Conservation (phyloP, 2,797 vertebrate genomes). For the Eulemur albifrons region DNA sequence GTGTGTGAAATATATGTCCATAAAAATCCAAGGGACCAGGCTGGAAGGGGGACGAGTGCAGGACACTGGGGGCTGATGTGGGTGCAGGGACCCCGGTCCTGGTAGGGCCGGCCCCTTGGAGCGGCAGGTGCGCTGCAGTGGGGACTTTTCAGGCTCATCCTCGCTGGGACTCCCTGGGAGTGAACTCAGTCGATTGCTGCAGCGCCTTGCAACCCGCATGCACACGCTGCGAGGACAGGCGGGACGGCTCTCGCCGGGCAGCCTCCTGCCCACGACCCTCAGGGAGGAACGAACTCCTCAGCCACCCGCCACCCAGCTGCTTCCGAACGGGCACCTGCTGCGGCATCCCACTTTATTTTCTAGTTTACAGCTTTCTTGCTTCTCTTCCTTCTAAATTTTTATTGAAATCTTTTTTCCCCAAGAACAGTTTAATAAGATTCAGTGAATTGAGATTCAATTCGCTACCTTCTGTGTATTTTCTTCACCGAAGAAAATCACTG, state of each 20-base stretch:
- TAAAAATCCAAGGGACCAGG: neutral
- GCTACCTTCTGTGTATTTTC: conserved; percentile 51
- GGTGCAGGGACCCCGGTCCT: accelerated
- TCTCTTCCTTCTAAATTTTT: conserved; percentile 47
- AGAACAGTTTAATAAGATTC: conserved; percentile 58
- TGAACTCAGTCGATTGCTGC: accelerated
- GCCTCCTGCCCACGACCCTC: neutral
- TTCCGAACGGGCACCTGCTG: accelerated
- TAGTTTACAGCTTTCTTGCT: neutral
- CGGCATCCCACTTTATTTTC: neutral
- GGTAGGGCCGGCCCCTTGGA: accelerated
- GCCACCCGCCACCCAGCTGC: accelerated
- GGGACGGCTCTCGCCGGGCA: accelerated
- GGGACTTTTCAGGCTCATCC: accelerated
- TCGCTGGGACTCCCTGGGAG: accelerated
- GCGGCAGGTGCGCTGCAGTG: accelerated
- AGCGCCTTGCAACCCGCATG: accelerated
- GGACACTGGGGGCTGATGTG: accelerated
- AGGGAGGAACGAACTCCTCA: neutral
- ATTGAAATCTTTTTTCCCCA: conserved; percentile 42
- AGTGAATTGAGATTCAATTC: conserved; percentile 23
- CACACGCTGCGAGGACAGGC: accelerated
- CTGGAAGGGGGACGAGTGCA: accelerated
- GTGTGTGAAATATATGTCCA: accelerated
- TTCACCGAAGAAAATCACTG: conserved; percentile 38